phyloP scores from a whole-genome alignment of 1,140 invertebrate species.

The Drosophila auraria region DNA sequence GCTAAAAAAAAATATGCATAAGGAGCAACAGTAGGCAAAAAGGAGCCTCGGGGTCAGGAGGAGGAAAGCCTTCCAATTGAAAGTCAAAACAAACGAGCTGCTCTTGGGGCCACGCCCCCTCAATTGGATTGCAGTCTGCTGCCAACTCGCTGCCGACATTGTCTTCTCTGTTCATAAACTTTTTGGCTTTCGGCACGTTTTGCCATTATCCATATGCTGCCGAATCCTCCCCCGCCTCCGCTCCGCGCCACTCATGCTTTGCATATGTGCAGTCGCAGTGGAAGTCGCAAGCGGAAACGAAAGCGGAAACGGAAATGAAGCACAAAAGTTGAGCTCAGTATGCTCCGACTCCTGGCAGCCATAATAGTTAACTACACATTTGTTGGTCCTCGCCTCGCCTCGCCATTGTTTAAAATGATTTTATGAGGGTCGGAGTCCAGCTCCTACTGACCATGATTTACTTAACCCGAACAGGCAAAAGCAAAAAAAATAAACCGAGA shows the following conservation, averaged over 20 bases:
- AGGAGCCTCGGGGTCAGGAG: constrained; percentile 11
- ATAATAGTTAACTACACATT: constrained; percentile 60
- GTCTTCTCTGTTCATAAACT: constrained; percentile 53
- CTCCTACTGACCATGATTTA: constrained; percentile 54
- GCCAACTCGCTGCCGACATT: constrained; percentile 21
- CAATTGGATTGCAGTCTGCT: constrained; percentile 16
- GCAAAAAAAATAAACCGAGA: constrained; percentile 19
- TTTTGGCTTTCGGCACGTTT: constrained; percentile 60
- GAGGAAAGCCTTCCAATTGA: constrained; percentile 49
- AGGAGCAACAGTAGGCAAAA: constrained; percentile 20
- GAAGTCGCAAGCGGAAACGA: constrained; percentile 40
- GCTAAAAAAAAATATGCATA: constrained; percentile 1
- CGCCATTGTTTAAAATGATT: constrained; percentile 47
- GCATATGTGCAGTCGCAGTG: constrained; percentile 27
- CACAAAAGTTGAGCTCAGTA: constrained; percentile 56
- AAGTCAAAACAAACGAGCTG: constrained; percentile 58
- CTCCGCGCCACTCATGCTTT: constrained; percentile 1
- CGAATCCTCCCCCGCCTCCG: not conserved
- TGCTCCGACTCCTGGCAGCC: constrained; percentile 34
- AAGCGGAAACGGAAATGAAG: constrained; percentile 59
- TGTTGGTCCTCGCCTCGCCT: constrained; percentile 21
- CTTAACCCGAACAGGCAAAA: constrained; percentile 24
- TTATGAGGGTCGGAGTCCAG: constrained; percentile 33
- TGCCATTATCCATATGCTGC: constrained; percentile 55
- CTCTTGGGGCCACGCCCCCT: constrained; percentile 12